Percentiles rank a stretch among this genome's conserved stretches.
phyloP scores from a whole-genome alignment of 2,888 invertebrate species.

The Apodemia duryi region DNA sequence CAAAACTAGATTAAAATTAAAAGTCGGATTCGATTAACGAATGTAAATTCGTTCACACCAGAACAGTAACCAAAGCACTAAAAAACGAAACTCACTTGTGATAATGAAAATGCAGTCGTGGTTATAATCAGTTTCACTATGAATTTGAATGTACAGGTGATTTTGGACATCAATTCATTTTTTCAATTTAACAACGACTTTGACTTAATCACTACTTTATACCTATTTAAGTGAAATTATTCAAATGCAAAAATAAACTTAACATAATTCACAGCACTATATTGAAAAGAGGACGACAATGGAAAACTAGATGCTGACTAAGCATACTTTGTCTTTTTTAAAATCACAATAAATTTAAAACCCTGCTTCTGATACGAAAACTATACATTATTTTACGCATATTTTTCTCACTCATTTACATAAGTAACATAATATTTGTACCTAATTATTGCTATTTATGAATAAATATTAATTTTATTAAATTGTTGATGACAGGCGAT shows the following conservation, averaged over 20 bases:
- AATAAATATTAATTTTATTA: background rate
- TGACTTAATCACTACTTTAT: background rate
- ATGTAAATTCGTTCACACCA: background rate
- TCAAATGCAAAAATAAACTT: background rate
- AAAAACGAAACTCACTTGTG: background rate
- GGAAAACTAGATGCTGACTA: background rate
- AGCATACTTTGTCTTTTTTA: too few species aligned
- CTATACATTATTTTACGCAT: background rate
- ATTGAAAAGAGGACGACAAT: background rate
- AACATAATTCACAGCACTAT: conserved; percentile 6
- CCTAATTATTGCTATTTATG: background rate
- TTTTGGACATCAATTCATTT: background rate
- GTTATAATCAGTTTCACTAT: background rate
- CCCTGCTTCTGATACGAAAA: background rate
- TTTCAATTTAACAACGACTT: background rate
- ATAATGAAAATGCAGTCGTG: background rate
- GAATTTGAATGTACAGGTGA: background rate
- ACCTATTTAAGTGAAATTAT: background rate
- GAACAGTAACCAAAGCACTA: background rate
- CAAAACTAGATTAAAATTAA: background rate
- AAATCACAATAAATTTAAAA: background rate
- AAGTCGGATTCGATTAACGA: background rate
- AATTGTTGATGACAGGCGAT: background rate
- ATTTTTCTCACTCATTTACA: background rate
- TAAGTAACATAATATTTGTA: background rate